Percentiles rank a stretch among this genome's conserved stretches.
Evolutionary conservation across 2,888 invertebrate genomes (phyloP).

Genomic region (Andrena trimmerana): DNA sequence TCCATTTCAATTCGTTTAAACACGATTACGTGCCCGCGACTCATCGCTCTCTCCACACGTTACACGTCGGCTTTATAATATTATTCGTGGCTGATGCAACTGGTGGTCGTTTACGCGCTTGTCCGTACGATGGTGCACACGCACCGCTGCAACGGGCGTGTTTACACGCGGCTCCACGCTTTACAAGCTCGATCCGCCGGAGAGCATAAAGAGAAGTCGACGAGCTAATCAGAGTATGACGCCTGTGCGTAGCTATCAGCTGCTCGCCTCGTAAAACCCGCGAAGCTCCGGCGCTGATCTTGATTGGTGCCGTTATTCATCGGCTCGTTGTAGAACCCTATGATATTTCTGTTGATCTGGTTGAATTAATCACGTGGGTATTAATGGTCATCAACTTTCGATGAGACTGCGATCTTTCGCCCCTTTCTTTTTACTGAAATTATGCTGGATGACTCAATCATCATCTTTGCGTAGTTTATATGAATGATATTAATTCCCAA

Average conservation of each 20-base stretch:
- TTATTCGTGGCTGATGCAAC: constrained; percentile 46
- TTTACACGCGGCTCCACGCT: constrained; percentile 28
- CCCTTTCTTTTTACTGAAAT: not conserved
- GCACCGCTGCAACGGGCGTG: constrained; percentile 11
- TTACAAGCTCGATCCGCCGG: constrained; percentile 16
- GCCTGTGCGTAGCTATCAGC: constrained; percentile 42
- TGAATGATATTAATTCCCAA: not conserved
- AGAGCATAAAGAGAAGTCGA: constrained; percentile 56
- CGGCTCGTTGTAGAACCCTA: constrained; percentile 7
- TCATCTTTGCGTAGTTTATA: not conserved
- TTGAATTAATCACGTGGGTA: constrained; percentile 16
- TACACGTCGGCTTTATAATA: constrained; percentile 45
- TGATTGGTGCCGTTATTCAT: constrained; percentile 14
- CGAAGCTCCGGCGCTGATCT: constrained; percentile 35
- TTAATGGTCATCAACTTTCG: constrained; percentile 27
- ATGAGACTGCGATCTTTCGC: not conserved
- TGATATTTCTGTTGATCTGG: constrained; percentile 1
- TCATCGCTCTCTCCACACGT: constrained; percentile 60
- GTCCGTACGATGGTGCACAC: constrained; percentile 26
- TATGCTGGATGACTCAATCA: not conserved
- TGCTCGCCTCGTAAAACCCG: constrained; percentile 3
- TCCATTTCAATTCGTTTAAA: constrained; percentile 73
- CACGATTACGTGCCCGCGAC: constrained; percentile 68
- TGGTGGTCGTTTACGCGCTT: constrained; percentile 42
- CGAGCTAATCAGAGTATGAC: constrained; percentile 74